Base-by-base conservation (phyloP, 1,140 invertebrate species). In the Zaprionus ghesquierei region DNA sequence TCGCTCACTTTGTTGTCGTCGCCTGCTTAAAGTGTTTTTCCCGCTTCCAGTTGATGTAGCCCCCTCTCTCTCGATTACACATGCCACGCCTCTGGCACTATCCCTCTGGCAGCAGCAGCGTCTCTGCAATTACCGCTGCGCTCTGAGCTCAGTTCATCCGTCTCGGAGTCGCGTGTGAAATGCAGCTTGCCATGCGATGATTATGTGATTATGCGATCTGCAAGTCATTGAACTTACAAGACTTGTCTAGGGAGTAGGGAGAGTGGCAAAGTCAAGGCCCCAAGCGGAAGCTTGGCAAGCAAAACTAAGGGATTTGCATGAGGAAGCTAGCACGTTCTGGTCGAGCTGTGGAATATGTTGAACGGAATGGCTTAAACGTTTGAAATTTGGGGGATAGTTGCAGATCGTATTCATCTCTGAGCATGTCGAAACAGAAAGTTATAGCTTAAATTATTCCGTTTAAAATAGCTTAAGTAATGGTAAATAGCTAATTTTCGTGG, bases 211-310 rank as follows among this genome's bases (percentile, higher is more conserved):
- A 15, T 49, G 49, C 33, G 23, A 41, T 44, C 5, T 55, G 12
- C 31, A 58, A 63, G 71, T 69, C 71, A 75, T 70, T 51, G 71
- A 75, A 75, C 71, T 69, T 66, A 56, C 38, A 6, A 3, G 18
- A 50, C 18, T 13, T 10, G 3, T 46, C 41, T 12, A 46, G 18
- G 41, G 18, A 44, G 9, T 15, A 15, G 41, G 1, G 5, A 4
- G 20, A 18, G 3, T 46, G 41, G 1, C n/a, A 4, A 44, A 18
- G 3, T 46, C 10, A 46, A 46, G 41, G 18, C 41, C 41, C 41
- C 41, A 46, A 46, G 3, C 41, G 12, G 3, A 10, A 35, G 13
- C 2, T 35, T n/a, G n/a, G 33, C 33, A 5, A 20, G 18, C 9
- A 46, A 25, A n/a, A n/a, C n/a, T n/a, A n/a, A n/a, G n/a, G n/a